Conservation (phyloP, 1,140 invertebrate genomes). For the Drosophila melanogaster region DNA sequence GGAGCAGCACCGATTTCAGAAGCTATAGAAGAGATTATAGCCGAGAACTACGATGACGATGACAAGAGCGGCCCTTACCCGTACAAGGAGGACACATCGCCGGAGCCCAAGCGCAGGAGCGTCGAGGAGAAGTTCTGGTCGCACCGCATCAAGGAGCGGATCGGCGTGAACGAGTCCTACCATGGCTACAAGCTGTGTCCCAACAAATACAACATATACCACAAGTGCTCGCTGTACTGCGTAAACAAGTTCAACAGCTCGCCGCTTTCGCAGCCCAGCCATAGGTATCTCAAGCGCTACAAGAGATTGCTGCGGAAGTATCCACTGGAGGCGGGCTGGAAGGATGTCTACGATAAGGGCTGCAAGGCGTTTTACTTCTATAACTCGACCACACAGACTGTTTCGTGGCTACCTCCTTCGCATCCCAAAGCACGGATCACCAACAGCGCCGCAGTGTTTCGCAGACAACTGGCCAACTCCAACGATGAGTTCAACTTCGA, state of each 20-base stretch:
- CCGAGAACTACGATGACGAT: slow-evolving; percentile 92
- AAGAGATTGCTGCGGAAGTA: slow-evolving; percentile 93
- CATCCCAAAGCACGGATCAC: slow-evolving; percentile 94
- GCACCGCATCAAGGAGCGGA: slow-evolving; percentile 85
- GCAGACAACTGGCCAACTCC: slow-evolving; percentile 87
- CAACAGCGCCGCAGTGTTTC: slow-evolving; percentile 92
- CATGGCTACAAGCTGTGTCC: slow-evolving; percentile 93
- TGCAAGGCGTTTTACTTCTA: slow-evolving; percentile 86
- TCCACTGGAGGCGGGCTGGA: slow-evolving; percentile 96
- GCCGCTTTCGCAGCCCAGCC: slow-evolving; percentile 88
- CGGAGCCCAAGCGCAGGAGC: slow-evolving; percentile 61
- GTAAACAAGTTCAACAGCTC: slow-evolving; percentile 93
- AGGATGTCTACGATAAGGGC: slow-evolving; percentile 95
- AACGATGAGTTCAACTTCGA: slow-evolving; percentile 64
- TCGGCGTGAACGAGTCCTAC: slow-evolving; percentile 86
- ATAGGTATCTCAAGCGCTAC: slow-evolving; percentile 91
- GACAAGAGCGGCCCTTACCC: slow-evolving; percentile 45
- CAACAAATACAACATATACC: slow-evolving; percentile 98
- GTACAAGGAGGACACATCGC: slow-evolving; percentile 20
- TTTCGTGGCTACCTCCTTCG: slow-evolving; percentile 96
- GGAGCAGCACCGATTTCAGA: slow-evolving; percentile 37
- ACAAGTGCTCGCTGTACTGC: slow-evolving; percentile 96
- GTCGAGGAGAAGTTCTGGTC: slow-evolving; percentile 85
- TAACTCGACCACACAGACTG: slow-evolving; percentile 83
- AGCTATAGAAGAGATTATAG: slow-evolving; percentile 91